A percentile compares a stretch with the other conserved stretches of the same genome.
Evolutionary conservation across 2,797 vertebrate genomes (phyloP).

Genomic region (Allobates femoralis): DNA sequence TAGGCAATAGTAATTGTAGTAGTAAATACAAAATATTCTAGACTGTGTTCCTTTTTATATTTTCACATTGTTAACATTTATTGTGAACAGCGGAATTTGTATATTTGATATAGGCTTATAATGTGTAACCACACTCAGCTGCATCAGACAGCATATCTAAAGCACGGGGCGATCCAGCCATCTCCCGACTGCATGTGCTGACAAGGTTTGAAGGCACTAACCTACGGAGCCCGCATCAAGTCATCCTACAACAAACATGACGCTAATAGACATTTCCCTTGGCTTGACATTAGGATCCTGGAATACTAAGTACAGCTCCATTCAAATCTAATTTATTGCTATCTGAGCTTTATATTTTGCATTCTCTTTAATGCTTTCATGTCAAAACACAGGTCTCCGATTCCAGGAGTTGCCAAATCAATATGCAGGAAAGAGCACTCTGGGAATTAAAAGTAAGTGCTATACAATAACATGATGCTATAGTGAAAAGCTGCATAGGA

Average conservation of each 20-base stretch:
- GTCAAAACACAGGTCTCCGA: conserved; percentile 40
- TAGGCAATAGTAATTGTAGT: not conserved
- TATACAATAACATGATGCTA: not conserved
- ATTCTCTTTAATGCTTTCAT: conserved; percentile 58
- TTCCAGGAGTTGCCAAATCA: conserved; percentile 49
- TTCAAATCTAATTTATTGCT: conserved; percentile 64
- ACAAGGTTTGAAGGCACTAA: conserved; percentile 63
- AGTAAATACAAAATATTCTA: not conserved
- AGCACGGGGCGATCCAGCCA: conserved; percentile 30
- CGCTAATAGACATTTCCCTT: conserved; percentile 54
- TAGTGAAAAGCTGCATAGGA: not conserved
- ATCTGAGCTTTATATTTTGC: conserved; percentile 57
- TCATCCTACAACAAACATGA: conserved; percentile 62
- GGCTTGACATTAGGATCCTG: conserved; percentile 65
- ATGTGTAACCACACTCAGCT: conserved; percentile 4
- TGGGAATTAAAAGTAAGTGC: conserved; percentile 32
- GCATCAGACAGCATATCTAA: conserved; percentile 44
- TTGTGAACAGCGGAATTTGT: not conserved
- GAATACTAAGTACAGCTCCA: conserved; percentile 62
- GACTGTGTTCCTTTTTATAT: not conserved
- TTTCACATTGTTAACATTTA: not conserved
- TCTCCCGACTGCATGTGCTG: conserved; percentile 59
- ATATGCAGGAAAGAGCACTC: conserved; percentile 26
- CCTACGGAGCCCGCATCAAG: conserved; percentile 62
- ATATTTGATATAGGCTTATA: not conserved